Percentiles rank a stretch among this genome's conserved stretches.
Conservation (phyloP, 1,140 invertebrate species). For the Zophobas morio region DNA sequence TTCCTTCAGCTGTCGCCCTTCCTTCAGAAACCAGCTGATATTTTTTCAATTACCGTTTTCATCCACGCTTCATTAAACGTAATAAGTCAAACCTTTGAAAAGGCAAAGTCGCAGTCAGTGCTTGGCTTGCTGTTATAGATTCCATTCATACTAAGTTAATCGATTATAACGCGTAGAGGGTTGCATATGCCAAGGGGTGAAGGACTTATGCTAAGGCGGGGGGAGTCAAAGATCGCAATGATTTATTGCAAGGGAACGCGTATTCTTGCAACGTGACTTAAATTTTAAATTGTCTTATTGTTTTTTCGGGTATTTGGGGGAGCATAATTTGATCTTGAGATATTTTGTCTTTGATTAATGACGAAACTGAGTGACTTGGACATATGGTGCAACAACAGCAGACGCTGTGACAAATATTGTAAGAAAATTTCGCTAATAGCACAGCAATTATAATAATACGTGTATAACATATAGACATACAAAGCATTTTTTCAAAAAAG, state of each 20-base stretch:
- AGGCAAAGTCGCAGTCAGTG: constrained; percentile 26
- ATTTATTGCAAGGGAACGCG: constrained; percentile 59
- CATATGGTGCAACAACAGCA: constrained; percentile 1
- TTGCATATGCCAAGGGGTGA: constrained; percentile 52
- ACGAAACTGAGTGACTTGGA: constrained; percentile 16
- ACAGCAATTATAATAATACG: not conserved
- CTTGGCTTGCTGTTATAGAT: constrained; percentile 44
- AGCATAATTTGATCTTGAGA: constrained; percentile 61
- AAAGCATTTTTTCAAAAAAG: not conserved
- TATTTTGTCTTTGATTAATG: constrained; percentile 62
- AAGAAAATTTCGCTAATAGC: not conserved
- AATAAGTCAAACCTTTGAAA: constrained; percentile 49
- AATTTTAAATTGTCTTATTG: constrained; percentile 65
- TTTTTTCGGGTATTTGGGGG: constrained; percentile 57
- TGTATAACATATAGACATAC: too few relatives aligned
- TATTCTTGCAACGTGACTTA: constrained; percentile 62
- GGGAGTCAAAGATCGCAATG: constrained; percentile 59
- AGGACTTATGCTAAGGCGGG: constrained; percentile 53
- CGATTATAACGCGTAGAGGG: constrained; percentile 52
- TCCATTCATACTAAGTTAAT: constrained; percentile 55
- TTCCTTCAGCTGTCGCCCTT: constrained; percentile 12
- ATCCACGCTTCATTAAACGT: constrained; percentile 51
- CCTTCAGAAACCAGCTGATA: constrained; percentile 24
- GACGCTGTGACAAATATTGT: too few relatives aligned
- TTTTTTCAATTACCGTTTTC: constrained; percentile 54